Evolutionary conservation across 2,888 invertebrate genomes (phyloP), one percentile per base, ranked within the genome.

Genomic region (Tenthredo scrophulariae): DNA sequence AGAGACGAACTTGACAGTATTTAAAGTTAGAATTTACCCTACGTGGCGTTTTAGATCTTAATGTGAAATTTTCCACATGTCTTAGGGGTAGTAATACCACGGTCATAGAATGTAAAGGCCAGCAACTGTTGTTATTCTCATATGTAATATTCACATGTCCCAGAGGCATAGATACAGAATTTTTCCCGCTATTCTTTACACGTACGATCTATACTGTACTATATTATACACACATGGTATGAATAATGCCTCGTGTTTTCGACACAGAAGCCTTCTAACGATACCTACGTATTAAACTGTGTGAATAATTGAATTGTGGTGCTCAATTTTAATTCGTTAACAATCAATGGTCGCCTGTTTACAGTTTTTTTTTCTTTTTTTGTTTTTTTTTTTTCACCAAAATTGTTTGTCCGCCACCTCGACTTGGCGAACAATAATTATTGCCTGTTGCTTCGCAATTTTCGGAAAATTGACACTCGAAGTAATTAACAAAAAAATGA

Each of bases 101-200:
- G 62, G 62, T 62, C 62, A 26, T 13, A 62, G 26, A 5, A 50
- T 80, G 22, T 62, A 62, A 40, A 80, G 62, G 80, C 62, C 80
- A 40, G 29, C 83, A 65, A 46, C 33, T 70, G 83, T 18, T 2
- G 18, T 29, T 50, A 46, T 83, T 83, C 83, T 70, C 83, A 83
- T 83, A 70, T 83, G 83, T n/a, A 83, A 83, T 83, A 83, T 83
- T 83, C 22, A 80, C 62, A 22, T 50, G 54, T 29, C n/a, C 29
- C 29, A 50, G 33, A 40, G 26, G 7, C 75, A 50, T 22, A 3
- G 22, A 22, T 72, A 72, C 26, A 62, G 13, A 70, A 70, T n/a
- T 37, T 37, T 70, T 70, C 33, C 70, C 67, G 6, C 67, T 67
- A 26, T 29, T 67, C 13, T 33, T 67, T 67, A 15, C 29, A 15